Evolutionary conservation across 2,113 vertebrate species (phyloP).

Genomic region (Chloropsis cyanopogon): DNA sequence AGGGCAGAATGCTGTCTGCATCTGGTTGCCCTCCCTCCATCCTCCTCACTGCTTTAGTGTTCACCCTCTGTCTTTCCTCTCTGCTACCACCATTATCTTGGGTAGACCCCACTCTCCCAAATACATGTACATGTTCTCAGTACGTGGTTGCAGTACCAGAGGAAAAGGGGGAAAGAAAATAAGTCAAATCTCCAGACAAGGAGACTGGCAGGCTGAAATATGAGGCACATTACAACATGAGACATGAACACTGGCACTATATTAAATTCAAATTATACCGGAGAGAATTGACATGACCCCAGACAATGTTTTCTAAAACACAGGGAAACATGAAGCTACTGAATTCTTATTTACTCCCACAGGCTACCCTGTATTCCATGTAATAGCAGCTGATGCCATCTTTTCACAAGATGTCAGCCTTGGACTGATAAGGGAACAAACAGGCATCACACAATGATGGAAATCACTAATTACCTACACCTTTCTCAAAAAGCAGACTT

Average conservation of each 20-base stretch:
- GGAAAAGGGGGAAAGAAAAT: not conserved
- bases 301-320: not conserved
- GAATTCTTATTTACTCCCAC: not conserved
- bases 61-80: not conserved
- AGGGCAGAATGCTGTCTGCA: not conserved
- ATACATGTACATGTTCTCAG: not conserved
- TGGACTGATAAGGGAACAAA: not conserved
- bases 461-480: not conserved
- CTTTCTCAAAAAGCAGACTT: not conserved
- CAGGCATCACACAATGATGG: not conserved
- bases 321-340: not conserved
- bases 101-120: not conserved
- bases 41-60: rapidly evolving
- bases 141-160: not conserved
- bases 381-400: not conserved
- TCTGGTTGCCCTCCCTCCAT: not conserved
- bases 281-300: not conserved
- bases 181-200: not conserved
- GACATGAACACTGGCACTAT: not conserved
- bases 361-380: not conserved
- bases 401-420: not conserved
- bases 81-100: not conserved
- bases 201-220: not conserved
- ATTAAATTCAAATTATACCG: not conserved
- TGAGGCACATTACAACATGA: not conserved